phyloP scores from a whole-genome alignment of 2,113 vertebrate species.

The Patagioenas fasciata region DNA sequence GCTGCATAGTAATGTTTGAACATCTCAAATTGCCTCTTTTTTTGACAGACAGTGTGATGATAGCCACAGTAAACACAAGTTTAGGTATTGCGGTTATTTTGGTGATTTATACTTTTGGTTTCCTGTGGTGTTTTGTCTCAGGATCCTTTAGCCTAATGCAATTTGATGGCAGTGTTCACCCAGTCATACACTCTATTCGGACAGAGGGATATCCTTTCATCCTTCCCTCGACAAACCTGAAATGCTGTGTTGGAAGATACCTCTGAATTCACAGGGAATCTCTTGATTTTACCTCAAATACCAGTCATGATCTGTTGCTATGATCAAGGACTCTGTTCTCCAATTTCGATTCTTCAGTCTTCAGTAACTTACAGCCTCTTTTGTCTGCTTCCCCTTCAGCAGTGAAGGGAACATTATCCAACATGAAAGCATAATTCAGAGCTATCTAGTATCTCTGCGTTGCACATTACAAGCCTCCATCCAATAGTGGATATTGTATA shows the following conservation, averaged over 20 bases:
- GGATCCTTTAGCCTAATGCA: not conserved
- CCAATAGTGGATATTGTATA: not conserved
- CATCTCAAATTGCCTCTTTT: not conserved
- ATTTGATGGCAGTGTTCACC: not conserved
- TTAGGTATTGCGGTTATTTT: not conserved
- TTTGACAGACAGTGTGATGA: not conserved
- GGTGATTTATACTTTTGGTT: not conserved
- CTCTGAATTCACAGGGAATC: not conserved
- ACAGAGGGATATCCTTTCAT: not conserved
- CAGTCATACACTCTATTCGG: accelerated
- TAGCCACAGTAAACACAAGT: not conserved
- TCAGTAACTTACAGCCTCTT: not conserved
- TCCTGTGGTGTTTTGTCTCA: not conserved
- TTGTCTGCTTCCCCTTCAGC: not conserved
- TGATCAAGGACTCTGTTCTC: not conserved
- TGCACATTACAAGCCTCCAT: not conserved
- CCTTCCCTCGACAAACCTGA: not conserved
- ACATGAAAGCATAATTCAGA: not conserved
- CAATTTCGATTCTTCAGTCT: not conserved
- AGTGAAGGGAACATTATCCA: not conserved
- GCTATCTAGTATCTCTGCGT: not conserved
- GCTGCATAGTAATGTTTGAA: not conserved
- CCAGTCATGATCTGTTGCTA: not conserved
- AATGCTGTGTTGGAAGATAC: not conserved
- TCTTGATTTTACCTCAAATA: not conserved